Conservation (phyloP, 2,797 vertebrate genomes). For the Choloepus didactylus region DNA sequence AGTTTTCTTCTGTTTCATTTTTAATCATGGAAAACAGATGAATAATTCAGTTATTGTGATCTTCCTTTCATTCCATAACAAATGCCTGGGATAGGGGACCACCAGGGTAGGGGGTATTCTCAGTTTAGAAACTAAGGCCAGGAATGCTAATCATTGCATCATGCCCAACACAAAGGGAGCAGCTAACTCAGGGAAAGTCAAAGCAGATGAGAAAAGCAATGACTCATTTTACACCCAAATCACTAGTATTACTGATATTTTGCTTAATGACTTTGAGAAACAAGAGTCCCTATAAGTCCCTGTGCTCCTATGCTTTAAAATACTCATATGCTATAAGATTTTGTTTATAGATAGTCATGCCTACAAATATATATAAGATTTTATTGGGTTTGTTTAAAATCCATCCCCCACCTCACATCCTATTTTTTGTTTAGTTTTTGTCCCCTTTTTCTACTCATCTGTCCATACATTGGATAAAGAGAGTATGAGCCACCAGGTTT, state of each 20-base stretch:
- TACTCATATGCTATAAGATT: background rate
- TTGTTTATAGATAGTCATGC: background rate
- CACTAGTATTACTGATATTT: background rate
- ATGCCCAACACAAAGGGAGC: background rate
- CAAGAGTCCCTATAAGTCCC: background rate
- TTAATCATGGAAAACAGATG: background rate
- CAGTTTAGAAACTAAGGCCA: background rate
- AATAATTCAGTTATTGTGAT: background rate
- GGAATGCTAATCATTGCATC: background rate
- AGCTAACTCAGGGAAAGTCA: background rate
- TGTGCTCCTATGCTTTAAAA: background rate
- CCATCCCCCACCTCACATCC: too few species aligned
- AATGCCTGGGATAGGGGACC: background rate
- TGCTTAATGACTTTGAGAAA: conserved; percentile 30
- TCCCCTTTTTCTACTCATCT: too few species aligned
- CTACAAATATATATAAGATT: background rate
- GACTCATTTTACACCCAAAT: background rate
- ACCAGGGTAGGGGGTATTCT: background rate
- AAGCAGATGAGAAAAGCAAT: background rate
- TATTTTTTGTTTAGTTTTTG: too few species aligned
- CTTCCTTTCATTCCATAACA: background rate
- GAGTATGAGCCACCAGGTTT: too few species aligned
- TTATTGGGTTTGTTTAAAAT: too few species aligned
- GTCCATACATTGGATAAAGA: too few species aligned
- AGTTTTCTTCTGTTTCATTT: background rate